Conservation (phyloP, 1,140 invertebrate genomes). For the Asbolus verrucosus region DNA sequence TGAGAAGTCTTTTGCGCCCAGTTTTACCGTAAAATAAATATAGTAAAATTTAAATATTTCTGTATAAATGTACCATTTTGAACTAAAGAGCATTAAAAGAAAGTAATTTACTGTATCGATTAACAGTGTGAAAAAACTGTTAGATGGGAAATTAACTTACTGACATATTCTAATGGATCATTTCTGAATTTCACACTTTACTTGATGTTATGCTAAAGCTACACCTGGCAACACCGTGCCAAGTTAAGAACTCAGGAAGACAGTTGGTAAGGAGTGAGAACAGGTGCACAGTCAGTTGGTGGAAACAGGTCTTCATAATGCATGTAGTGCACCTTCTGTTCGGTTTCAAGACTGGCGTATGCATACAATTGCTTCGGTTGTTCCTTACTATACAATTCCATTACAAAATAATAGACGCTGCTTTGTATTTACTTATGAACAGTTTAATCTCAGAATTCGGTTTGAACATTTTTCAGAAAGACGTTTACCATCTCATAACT, state of each 20-base stretch:
- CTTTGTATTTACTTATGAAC: too few species aligned
- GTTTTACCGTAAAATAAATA: too few species aligned
- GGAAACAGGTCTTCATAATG: conserved; percentile 36
- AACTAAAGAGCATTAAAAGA: too few species aligned
- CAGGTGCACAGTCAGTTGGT: conserved; percentile 44
- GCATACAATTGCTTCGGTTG: neutral
- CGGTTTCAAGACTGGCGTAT: neutral
- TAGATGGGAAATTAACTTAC: neutral
- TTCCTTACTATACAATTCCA: neutral
- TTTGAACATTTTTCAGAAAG: too few species aligned
- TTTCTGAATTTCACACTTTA: conserved; percentile 31
- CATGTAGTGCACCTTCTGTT: conserved; percentile 39
- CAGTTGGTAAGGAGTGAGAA: conserved; percentile 39
- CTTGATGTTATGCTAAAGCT: neutral
- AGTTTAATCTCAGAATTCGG: too few species aligned
- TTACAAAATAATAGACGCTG: too few species aligned
- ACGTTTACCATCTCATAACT: too few species aligned
- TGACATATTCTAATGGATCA: neutral
- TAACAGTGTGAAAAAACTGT: too few species aligned
- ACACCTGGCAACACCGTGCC: conserved; percentile 21
- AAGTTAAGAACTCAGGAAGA: conserved; percentile 33
- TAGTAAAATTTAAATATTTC: too few species aligned
- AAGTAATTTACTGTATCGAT: too few species aligned
- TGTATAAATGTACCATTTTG: too few species aligned
- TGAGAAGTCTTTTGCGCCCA: too few species aligned